Conservation (phyloP, 1,140 invertebrate genomes). For the Diploscapter pachys region DNA sequence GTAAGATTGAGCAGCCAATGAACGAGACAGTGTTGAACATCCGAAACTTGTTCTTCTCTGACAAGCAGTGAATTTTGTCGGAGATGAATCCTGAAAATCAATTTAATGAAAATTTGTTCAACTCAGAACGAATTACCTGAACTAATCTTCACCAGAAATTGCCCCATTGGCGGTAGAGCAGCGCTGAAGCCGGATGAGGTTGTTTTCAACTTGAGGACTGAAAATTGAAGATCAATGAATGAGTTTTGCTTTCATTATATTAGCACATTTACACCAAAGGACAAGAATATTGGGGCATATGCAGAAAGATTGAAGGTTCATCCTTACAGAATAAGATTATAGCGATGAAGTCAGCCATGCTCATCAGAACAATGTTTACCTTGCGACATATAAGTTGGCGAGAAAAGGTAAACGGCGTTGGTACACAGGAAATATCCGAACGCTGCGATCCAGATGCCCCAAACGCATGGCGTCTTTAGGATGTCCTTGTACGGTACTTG, state of each 20-base stretch:
- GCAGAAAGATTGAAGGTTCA: not conserved
- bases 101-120: no score
- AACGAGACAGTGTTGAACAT: conserved; percentile 56
- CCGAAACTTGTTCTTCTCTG: conserved; percentile 55
- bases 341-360: no score
- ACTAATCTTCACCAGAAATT: conserved; percentile 48
- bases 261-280: not conserved
- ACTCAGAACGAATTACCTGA: no score
- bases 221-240: not conserved
- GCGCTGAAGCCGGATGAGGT: conserved; percentile 51
- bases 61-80: conserved; percentile 44
- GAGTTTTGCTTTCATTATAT: no score
- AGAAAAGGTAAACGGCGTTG: conserved; percentile 57
- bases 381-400: conserved; percentile 45
- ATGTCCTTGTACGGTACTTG: no score
- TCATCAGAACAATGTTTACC: not conserved
- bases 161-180: conserved; percentile 52
- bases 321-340: no score
- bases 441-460: conserved; percentile 57
- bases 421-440: conserved; percentile 53
- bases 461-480: conserved; percentile 44
- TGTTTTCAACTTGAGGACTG: conserved; percentile 50
- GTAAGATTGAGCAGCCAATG: conserved; percentile 44
- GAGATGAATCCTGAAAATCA: conserved; percentile 38
- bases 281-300: not conserved